Conservation (phyloP, 2,797 vertebrate genomes). For the Mycteria americana region DNA sequence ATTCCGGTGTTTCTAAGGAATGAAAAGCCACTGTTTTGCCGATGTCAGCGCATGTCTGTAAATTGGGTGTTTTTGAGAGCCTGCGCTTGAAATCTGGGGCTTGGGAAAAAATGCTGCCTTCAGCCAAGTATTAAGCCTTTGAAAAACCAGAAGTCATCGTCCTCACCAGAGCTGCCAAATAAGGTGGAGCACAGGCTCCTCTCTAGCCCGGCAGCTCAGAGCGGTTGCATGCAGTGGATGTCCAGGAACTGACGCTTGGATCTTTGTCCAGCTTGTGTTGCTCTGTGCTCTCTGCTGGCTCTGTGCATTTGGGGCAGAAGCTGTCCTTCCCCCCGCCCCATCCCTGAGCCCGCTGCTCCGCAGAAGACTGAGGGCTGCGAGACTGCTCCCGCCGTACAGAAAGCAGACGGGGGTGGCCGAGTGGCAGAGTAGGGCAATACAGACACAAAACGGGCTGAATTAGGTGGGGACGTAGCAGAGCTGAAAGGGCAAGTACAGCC, state of each 20-base stretch:
- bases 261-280: neutral
- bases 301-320: neutral
- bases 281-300: rapidly evolving
- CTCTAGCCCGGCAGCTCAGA: rapidly evolving
- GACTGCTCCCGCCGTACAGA: neutral
- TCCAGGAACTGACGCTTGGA: rapidly evolving
- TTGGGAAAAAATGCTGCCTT: neutral
- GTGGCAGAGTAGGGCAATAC: rapidly evolving
- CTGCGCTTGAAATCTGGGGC: neutral
- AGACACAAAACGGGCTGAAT: neutral
- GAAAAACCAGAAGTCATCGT: neutral
- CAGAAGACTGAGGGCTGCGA: neutral
- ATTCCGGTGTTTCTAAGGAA: neutral
- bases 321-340: rapidly evolving
- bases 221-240: neutral
- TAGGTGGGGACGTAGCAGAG: neutral
- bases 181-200: neutral
- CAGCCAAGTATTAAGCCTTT: neutral
- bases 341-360: neutral
- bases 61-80: neutral
- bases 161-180: rapidly evolving
- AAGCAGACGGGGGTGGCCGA: rapidly evolving
- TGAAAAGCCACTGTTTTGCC: rapidly evolving
- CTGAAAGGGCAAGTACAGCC: neutral
- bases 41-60: neutral